Base-by-base conservation (phyloP, 2,113 vertebrate genomes). In the Oryzias woworae region DNA sequence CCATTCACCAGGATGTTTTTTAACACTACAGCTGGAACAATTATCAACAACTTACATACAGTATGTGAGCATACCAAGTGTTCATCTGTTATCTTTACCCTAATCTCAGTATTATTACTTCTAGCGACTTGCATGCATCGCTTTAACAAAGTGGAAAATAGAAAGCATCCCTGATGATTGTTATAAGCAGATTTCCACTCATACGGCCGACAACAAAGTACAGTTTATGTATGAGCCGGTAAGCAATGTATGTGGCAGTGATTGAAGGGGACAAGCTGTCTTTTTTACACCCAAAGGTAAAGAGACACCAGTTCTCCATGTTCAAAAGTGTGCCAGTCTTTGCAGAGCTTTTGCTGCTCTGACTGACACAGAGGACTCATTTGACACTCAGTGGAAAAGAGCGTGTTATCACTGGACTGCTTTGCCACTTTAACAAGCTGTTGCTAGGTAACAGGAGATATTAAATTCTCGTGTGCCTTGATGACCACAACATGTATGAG, bases 211-310 rank as follows among this genome's bases (percentile, higher is more conserved):
- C 47, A 42, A 41, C 28, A 14, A 22, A 22, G 47, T 4, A 41
- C 24, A 23, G n/a, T 60, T 43, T 68, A 60, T 63, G 67, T 69
- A 66, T 41, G 68, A 73, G 66, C 58, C 48, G 63, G 71, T 82
- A 77, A 61, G 57, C 28, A 45, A 61, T 50, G n/a, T n/a, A 78
- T 74, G 77, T 58, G 61, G 23, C 53, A 10, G 44, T 77, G 71
- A 81, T 61, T 68, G 69, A 83, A 83, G 77, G 78, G 77, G n/a
- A 53, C 61, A 80, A 52, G 61, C 64, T 66, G 54, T 74, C 63
- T 77, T 79, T 78, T 69, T 36, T 12, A 2, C 58, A 49, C 50
- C 53, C 50, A 45, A 64, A 71, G 53, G 70, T 54, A 75, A 73
- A 67, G 56, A 48, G 67, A 44, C 53, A 62, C 26, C 59, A 66